These are phyloP conservation scores for Lordiphosa fenestrarum DNA, from an alignment of 2,888 invertebrate species.

Conservation along the genomic window DNA sequence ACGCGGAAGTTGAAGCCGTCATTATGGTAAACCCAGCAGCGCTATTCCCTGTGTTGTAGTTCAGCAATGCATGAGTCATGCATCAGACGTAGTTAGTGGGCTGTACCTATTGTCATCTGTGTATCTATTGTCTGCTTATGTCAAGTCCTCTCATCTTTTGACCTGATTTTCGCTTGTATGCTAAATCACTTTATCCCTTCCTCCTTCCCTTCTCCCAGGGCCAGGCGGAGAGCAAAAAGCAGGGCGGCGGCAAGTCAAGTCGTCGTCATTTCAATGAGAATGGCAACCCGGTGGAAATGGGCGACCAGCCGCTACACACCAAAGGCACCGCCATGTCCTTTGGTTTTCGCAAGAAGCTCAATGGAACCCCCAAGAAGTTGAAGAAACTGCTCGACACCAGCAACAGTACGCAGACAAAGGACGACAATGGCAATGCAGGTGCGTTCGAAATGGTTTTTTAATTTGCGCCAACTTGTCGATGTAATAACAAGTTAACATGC, in stretches of 20 bases:
- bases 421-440: constrained; percentile 80
- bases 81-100: constrained; percentile 36
- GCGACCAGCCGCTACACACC: constrained; percentile 69
- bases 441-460: constrained; percentile 49
- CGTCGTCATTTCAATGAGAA: constrained; percentile 38
- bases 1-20: constrained; percentile 69
- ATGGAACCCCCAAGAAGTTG: constrained; percentile 81
- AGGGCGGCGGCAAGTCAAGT: constrained; percentile 51
- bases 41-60: constrained; percentile 15
- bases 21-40: constrained; percentile 54
- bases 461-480: constrained; percentile 48
- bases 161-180: constrained; percentile 44
- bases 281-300: constrained; percentile 37
- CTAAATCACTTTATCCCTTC: constrained; percentile 24
- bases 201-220: constrained; percentile 64
- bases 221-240: constrained; percentile 80
- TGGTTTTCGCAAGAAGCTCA: constrained; percentile 88
- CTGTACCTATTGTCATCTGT: constrained; percentile 10
- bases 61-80: constrained; percentile 23
- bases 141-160: constrained; percentile 42
- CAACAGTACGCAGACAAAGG: constrained; percentile 57
- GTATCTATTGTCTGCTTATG: constrained; percentile 30
- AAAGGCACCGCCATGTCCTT: constrained; percentile 90
- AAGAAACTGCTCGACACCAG: constrained; percentile 75
- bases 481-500: constrained; percentile 35